These are phyloP conservation scores for Labrus mixtus DNA, from an alignment of 2,113 vertebrate genomes.

Conservation along the genomic window DNA sequence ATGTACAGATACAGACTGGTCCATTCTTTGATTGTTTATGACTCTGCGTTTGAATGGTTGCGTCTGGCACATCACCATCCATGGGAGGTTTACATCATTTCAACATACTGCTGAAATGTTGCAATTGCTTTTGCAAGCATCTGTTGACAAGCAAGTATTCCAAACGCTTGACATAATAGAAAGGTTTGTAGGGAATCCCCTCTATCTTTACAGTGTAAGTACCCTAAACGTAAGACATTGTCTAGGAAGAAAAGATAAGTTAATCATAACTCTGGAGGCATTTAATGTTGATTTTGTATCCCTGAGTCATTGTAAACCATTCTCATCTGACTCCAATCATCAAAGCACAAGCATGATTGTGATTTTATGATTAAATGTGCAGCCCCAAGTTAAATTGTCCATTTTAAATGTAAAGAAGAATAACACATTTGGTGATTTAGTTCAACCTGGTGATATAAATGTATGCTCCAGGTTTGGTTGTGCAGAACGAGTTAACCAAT, in stretches of 20 bases:
- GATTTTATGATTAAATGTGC: slow-evolving; percentile 42
- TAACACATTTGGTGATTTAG: slow-evolving; percentile 5
- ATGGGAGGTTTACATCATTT: not conserved
- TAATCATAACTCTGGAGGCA: not conserved
- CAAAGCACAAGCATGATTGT: slow-evolving; percentile 40
- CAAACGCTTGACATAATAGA: not conserved
- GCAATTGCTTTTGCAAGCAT: not conserved
- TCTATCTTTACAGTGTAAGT: not conserved
- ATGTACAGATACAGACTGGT: no score
- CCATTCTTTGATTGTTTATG: not conserved
- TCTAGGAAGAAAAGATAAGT: not conserved
- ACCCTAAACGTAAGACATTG: not conserved
- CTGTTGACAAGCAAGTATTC: not conserved
- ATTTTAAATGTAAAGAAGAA: not conserved
- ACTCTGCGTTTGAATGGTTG: no score
- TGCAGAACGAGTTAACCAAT: not conserved
- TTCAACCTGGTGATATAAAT: slow-evolving; percentile 9
- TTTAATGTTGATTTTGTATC: not conserved
- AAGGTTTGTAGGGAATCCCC: no score
- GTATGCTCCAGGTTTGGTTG: not conserved
- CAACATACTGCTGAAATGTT: not conserved
- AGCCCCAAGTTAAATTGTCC: slow-evolving; percentile 19
- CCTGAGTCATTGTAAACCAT: not conserved
- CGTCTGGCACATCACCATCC: no score
- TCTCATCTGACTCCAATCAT: not conserved